Evolutionary conservation across 2,888 invertebrate genomes (phyloP).

Genomic region (Incurvaria masculella): DNA sequence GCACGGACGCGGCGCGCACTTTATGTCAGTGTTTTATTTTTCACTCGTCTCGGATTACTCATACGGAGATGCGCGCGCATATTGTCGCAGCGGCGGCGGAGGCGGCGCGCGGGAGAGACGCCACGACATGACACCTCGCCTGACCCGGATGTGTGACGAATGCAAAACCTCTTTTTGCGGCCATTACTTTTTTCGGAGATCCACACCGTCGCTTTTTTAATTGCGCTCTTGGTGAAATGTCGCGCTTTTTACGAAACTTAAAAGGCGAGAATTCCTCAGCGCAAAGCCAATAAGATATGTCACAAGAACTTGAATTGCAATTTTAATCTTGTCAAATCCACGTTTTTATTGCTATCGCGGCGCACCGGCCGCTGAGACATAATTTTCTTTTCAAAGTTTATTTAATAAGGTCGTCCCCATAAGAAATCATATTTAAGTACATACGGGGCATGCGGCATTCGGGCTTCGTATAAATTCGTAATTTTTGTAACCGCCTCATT

Average conservation of each 20-base stretch:
- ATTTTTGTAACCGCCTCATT: conserved; percentile 51
- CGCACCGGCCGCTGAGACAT: conserved; percentile 35
- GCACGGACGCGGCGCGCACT: conserved; percentile 20
- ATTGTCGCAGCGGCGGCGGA: conserved; percentile 3
- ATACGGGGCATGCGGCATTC: conserved; percentile 20
- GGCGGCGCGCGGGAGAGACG: no score
- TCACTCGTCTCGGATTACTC: conserved; percentile 15
- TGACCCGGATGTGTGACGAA: neutral
- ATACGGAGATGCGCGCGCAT: conserved; percentile 10
- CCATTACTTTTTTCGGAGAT: no score
- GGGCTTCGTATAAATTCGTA: conserved; percentile 42
- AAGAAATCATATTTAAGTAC: conserved; percentile 45
- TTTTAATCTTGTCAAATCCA: conserved; percentile 56
- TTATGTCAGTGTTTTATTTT: conserved; percentile 25
- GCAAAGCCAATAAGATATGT: conserved; percentile 51
- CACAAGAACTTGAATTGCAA: conserved; percentile 53
- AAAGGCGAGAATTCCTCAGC: conserved; percentile 31
- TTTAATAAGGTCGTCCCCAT: conserved; percentile 46
- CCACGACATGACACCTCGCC: no score
- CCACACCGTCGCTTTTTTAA: neutral
- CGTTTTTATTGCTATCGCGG: conserved; percentile 46
- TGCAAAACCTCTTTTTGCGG: neutral
- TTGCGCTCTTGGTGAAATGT: neutral
- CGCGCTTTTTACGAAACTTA: conserved; percentile 4
- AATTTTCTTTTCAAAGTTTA: conserved; percentile 50